phyloP scores from a whole-genome alignment of 2,113 vertebrate genomes.

The Callionymus lyra region DNA sequence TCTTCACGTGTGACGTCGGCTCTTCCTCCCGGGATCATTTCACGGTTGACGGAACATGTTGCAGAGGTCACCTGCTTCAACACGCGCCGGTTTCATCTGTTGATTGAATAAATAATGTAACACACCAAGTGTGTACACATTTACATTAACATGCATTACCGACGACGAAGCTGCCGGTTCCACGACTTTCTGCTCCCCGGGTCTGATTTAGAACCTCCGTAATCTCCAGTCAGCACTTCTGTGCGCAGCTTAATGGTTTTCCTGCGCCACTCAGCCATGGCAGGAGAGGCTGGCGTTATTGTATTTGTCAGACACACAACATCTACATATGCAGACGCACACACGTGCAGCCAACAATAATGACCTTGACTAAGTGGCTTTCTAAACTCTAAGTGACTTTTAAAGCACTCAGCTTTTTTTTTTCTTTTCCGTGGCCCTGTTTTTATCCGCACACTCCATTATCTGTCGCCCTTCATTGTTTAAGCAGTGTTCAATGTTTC shows the following conservation, averaged over 20 bases:
- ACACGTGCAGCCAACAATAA: conserved; percentile 27
- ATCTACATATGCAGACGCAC: conserved; percentile 22
- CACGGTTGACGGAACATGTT: no score
- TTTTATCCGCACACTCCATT: conserved; percentile 10
- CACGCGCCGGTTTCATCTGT: no score
- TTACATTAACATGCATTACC: conserved; percentile 7
- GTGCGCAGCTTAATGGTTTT: conserved; percentile 44
- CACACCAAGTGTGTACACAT: background rate
- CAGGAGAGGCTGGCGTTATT: conserved; percentile 32
- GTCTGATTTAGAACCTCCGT: conserved; percentile 33
- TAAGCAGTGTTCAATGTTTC: conserved; percentile 2
- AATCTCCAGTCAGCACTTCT: conserved; percentile 51
- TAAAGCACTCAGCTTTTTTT: conserved; percentile 30
- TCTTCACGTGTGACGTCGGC: no score
- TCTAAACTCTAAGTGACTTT: conserved; percentile 46
- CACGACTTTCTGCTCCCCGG: conserved; percentile 23
- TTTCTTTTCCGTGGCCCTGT: conserved; percentile 17
- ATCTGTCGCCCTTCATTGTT: conserved; percentile 1
- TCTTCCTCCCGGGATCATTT: no score
- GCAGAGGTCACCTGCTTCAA: no score
- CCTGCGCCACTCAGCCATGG: conserved; percentile 22
- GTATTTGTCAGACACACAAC: conserved; percentile 14
- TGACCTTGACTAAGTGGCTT: conserved; percentile 56
- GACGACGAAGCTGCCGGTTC: conserved; percentile 16
- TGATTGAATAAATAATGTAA: no score